Evolutionary conservation across 2,888 invertebrate species (phyloP).

Genomic region (Hemicrepidius hirtus): DNA sequence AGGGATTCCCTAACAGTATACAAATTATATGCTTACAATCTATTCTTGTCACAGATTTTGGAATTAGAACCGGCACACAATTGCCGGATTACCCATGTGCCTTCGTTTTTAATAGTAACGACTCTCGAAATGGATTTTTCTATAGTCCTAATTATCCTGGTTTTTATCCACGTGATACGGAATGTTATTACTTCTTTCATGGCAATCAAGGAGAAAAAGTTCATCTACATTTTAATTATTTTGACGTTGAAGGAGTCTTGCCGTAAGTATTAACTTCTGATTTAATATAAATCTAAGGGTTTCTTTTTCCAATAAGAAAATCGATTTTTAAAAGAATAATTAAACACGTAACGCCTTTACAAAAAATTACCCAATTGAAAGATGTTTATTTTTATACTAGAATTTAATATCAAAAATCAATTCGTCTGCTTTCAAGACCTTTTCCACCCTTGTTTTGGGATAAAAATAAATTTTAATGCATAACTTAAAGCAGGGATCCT

Average conservation of each 20-base stretch:
- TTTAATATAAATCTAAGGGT: too few species aligned
- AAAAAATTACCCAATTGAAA: too few species aligned
- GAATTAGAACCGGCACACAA: slow-evolving; percentile 88
- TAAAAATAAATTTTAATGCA: too few species aligned
- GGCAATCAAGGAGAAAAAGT: slow-evolving; percentile 86
- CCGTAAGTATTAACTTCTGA: slow-evolving; percentile 82
- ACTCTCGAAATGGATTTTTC: slow-evolving; percentile 86
- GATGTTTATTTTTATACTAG: too few species aligned
- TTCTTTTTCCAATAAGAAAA: too few species aligned
- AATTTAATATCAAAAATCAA: too few species aligned
- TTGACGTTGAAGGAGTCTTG: slow-evolving; percentile 94
- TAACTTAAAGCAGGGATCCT: too few species aligned
- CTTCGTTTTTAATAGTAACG: slow-evolving; percentile 91
- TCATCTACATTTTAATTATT: slow-evolving; percentile 90
- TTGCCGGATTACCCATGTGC: slow-evolving; percentile 86
- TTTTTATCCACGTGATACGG: slow-evolving; percentile 90
- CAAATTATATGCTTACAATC: not conserved
- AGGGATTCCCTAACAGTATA: too few species aligned
- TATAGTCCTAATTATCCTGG: slow-evolving; percentile 94
- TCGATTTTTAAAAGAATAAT: too few species aligned
- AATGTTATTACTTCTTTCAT: slow-evolving; percentile 94
- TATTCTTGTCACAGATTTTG: slow-evolving; percentile 84
- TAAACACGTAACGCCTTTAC: too few species aligned
- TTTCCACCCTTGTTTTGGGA: too few species aligned
- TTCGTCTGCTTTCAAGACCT: too few species aligned